Base-by-base conservation (phyloP, 2,888 invertebrate species). In the Gisinianus flammeolus region DNA sequence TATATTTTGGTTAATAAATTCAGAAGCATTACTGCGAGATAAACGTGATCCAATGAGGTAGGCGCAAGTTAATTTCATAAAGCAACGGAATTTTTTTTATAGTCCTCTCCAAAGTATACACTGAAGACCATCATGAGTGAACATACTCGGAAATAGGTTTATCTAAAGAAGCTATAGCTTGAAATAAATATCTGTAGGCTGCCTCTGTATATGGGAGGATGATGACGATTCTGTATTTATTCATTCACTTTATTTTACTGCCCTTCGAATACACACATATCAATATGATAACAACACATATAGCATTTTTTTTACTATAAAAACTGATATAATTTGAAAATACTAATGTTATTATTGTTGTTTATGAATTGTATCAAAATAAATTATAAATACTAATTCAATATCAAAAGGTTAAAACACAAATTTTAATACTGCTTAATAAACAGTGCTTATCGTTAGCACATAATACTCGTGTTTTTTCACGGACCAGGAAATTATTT, bases 1-100 rank as follows among this genome's bases (percentile, higher is more conserved):
- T n/a, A n/a, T n/a, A n/a, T n/a, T n/a, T 22, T 22, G 19, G 22
- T 58, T 58, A 58, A 58, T 58, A 58, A 58, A 58, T 58, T 28
- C 62, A 62, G 12, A 62, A 26, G 26, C 44, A 44, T 44, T 44
- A 30, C 66, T 19, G 6, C 22, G 44, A 35, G 69, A n/a, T 44
- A 44, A 69, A 69, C 69, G 69, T 69, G 69, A 69, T 69, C 44
- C 16, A 44, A 69, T 69, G 26, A 69, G 33, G n/a, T 67, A 31
- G 31, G 33, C 22, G 24, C 28, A 16, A 58, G 72, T 30, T 31
- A 72, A 72, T 56, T 58, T n/a, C 44, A 12, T 69, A 35, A 26
- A 35, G 19, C 69, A 69, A 19, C 19, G 19, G 28, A 66, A 28
- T n/a, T n/a, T n/a, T n/a, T n/a, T n/a, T n/a, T n/a, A n/a, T n/a